These are phyloP conservation scores for Muscicapa striata DNA, from an alignment of 2,797 vertebrate species.

Conservation along the genomic window DNA sequence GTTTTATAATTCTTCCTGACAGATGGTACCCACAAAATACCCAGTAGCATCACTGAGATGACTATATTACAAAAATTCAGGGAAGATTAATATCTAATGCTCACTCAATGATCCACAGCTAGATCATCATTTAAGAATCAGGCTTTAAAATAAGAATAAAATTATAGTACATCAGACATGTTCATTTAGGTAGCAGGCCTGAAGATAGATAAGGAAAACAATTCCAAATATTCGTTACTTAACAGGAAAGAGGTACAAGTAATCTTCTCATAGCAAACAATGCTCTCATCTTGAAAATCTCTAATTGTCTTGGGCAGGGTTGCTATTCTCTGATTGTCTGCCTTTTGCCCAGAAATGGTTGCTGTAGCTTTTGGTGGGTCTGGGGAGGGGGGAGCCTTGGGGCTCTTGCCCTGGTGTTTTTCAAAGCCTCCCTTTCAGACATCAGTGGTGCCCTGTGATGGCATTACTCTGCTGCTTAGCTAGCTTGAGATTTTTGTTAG, in stretches of 20 bases:
- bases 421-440: neutral
- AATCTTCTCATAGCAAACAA: neutral
- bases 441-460: rapidly evolving
- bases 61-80: neutral
- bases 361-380: too few relatives aligned
- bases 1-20: neutral
- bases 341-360: neutral
- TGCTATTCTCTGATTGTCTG: neutral
- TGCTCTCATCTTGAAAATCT: neutral
- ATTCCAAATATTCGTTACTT: neutral
- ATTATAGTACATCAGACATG: neutral
- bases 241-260: neutral
- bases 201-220: neutral
- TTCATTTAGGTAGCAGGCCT: neutral
- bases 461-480: rapidly evolving
- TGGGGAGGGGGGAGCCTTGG: rapidly evolving
- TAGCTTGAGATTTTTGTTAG: neutral
- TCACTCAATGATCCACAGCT: neutral
- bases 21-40: neutral
- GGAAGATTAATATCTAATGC: neutral
- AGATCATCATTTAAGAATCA: neutral
- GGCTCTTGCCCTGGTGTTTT: rapidly evolving
- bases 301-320: rapidly evolving
- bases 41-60: neutral
- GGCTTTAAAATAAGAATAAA: neutral